Percentiles rank a stretch among this genome's conserved stretches.
These are phyloP conservation scores for Taenaris catops DNA, from an alignment of 2,888 invertebrate species.

Conservation along the genomic window DNA sequence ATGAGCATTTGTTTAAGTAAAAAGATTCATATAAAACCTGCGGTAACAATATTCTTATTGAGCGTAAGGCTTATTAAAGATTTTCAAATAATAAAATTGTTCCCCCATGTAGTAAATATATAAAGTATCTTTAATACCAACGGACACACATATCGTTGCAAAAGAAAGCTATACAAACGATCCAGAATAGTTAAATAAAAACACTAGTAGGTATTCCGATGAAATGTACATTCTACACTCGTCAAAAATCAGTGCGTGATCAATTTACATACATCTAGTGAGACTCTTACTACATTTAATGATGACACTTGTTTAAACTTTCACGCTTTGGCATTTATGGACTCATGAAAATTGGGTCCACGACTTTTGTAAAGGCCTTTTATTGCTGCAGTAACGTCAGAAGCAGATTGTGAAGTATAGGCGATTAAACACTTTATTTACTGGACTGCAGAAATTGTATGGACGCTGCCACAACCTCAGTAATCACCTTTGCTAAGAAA, in stretches of 20 bases:
- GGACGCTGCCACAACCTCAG: slow-evolving; percentile 30
- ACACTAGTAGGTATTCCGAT: not conserved
- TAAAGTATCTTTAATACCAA: no score
- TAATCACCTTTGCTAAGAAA: slow-evolving; percentile 49
- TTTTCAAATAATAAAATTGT: no score
- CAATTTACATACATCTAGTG: no score
- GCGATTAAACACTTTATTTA: slow-evolving; percentile 56
- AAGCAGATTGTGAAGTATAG: slow-evolving; percentile 62
- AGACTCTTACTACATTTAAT: slow-evolving; percentile 30
- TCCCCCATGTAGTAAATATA: no score
- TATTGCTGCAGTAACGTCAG: slow-evolving; percentile 38
- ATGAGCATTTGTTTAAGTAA: no score
- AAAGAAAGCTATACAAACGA: no score
- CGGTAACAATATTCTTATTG: no score
- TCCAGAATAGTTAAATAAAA: no score
- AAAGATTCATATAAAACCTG: no score
- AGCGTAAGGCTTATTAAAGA: no score
- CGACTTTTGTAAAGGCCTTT: slow-evolving; percentile 37
- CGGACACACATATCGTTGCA: no score
- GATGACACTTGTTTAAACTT: slow-evolving; percentile 42
- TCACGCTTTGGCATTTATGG: slow-evolving; percentile 41
- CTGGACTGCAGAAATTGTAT: slow-evolving; percentile 33
- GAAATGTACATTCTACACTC: not conserved
- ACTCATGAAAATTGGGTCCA: slow-evolving; percentile 34
- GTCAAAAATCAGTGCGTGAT: slow-evolving; percentile 6